Evolutionary conservation across 30 jellyfish, hydroid and myxozoan genomes (phyloP), one percentile per base, ranked within the genome.

Genomic region (Cassiopea andromeda): DNA sequence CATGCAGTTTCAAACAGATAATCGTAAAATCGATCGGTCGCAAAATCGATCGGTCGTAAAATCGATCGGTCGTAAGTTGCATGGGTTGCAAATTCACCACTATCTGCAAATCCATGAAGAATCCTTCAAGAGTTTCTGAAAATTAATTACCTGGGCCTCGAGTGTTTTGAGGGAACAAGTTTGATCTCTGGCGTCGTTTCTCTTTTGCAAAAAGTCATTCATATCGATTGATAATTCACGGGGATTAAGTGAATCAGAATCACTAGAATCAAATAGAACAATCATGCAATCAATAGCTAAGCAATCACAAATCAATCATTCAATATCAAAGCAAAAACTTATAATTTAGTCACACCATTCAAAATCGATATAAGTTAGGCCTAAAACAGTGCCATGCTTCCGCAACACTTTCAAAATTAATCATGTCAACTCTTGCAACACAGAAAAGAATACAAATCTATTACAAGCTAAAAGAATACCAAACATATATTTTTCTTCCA

Each of bases 71-170:
- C 38, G 38, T 27, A 27, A 27, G 38, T 0, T 27, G 38, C 38
- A 27, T 27, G 38, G 38, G 12, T 54, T 54, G 64, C 10, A 54
- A 3, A 10, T 3, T 54, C 64, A 54, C 12, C 7, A 54, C 7
- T 10, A 54, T 10, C 10, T 54, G 64, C 7, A 54, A 54, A 10
- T 54, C 12, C 12, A 54, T 3, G 64, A 54, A 54, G 38, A 54
- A 10, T 54, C 64, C 7, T 10, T 10, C 7, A 54, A 3, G 10
- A 10, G 64, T 54, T 54, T 54, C 64, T 6, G 64, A 54, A 54
- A 54, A 54, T 54, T 3, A 70, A 12, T 12, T 38, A 90, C 97
- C 97, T 90, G 97, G 2, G 97, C 97, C 7, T 49, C 80, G 46
- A 69, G 79, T 2, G 80, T 74, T 18, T 75, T 54, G 6, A 81